Base-by-base conservation (phyloP, 2,113 vertebrate species). In the Oryzias melastigma region DNA sequence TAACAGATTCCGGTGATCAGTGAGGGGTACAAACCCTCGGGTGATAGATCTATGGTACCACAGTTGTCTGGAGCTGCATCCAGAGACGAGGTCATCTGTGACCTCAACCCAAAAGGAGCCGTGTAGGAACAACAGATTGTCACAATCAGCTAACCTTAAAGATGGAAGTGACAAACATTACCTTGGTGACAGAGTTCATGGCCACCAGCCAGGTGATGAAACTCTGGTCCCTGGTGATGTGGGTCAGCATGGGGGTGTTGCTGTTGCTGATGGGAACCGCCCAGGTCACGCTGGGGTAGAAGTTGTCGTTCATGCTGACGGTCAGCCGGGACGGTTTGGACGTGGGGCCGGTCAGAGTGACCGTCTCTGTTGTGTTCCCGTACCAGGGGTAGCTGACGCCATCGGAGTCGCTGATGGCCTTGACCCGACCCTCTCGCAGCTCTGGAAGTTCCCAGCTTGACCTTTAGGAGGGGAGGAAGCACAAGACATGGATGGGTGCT, bases 351-450 rank as follows among this genome's bases (percentile, higher is more conserved):
- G 94, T 93, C 67, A 99, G 86, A 24, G 97, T 98, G 65, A 98
- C 97, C 0, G 97, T 99, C 81, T 99, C 97, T 0, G 97, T 99
- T 72, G 97, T 99, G 91, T 99, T 99, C 59, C 97, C 97, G 0
- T 99, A 99, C 97, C 97, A 99, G 22, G 97, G 97, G 84, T 99
- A 99, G 92, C 97, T 98, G 75, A 99, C 95, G 0, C 97, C 97
- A 8, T 99, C 97, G 0, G 97, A 99, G 81, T 99, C 97, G 1
- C 96, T 98, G 90, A 99, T 98, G 85, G 97, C 97, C 87, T 95
- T 97, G 44, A 98, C 96, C 86, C 94, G 90, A 56, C 95, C 94
- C 88, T 98, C 97, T 40, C 96, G 92, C 80, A 99, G 83, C 87
- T 98, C 97, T 0, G 97, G 97, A 62, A 99, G 90, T 82, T 99